Conservation (phyloP, 2,797 vertebrate genomes). For the Rhabdomys pumilio region DNA sequence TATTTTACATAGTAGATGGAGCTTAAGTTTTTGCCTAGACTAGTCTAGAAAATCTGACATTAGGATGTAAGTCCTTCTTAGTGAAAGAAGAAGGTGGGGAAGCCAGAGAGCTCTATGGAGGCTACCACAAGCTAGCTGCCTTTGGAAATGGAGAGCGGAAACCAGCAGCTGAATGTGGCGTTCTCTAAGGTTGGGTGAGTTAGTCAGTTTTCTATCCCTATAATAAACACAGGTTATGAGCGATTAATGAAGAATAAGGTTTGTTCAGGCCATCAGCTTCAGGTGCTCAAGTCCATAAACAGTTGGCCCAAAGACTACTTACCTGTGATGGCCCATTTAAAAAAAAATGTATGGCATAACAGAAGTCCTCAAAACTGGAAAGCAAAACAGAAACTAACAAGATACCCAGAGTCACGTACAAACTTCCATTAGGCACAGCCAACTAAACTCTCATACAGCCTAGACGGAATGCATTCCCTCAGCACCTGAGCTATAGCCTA, state of each 20-base stretch:
- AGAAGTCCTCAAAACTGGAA: not conserved
- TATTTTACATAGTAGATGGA: not conserved
- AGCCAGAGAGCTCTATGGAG: not conserved
- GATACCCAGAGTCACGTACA: not conserved
- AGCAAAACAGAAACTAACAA: not conserved
- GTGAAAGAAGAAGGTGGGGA: not conserved
- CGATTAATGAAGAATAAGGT: not conserved
- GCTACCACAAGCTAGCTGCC: not conserved
- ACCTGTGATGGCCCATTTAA: no score
- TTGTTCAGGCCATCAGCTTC: not conserved
- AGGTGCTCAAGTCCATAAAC: no score
- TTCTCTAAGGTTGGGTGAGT: not conserved
- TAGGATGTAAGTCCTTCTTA: not conserved
- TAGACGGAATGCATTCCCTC: not conserved
- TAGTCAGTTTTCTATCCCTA: not conserved
- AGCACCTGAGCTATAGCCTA: not conserved
- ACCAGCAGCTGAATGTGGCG: not conserved
- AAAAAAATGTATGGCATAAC: no score
- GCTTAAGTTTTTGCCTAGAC: not conserved
- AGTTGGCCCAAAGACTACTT: not conserved
- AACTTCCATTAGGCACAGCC: no score
- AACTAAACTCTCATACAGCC: not conserved
- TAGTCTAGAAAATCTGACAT: not conserved
- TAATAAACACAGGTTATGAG: not conserved
- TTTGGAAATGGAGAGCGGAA: not conserved